Evolutionary conservation across 2,797 vertebrate species (phyloP), one percentile per base, ranked within the genome.

Genomic region (Paramormyrops hopkinsi): DNA sequence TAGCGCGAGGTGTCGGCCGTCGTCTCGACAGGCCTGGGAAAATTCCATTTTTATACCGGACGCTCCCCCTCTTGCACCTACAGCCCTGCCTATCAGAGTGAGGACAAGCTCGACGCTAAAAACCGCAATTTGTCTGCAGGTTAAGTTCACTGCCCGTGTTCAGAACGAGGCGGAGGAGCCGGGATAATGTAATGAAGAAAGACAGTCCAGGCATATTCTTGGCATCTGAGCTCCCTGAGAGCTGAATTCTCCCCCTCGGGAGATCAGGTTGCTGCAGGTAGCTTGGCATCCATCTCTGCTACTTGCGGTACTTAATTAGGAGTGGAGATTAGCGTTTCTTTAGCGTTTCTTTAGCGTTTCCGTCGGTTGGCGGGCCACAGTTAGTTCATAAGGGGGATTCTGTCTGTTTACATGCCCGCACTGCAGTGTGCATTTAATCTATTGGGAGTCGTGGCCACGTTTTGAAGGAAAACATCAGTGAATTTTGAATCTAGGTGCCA

Each of bases 121-220:
- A 79, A 54, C 87, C 29, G 11, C 82, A 44, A 85, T 88, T 88
- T 82, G 46, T 88, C 37, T 44, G 7, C 46, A 76, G 25, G 37
- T 86, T 88, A 53, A n/a, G 3, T 88, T 12, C 29, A 73, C 41
- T 83, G 62, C 51, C 69, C 17, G 3, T 33, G 88, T 85, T 87
- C 22, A 50, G 62, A 84, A 19, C 17, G 76, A 83, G 87, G 76
- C 14, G 6, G 50, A 11, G n/a, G 69, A 6, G 86, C 69, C 5
- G 48, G 48, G 9, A n/a, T 29, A 88, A 37, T 62, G 76, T 88
- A 84, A 90, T 88, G 87, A 48, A 37, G 87, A 86, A 48, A 88
- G 89, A 90, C 89, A 54, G 87, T 11, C 73, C 22, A 46, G 51
- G 56, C 89, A 22, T 69, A 41, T 85, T 88, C 87, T 90, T 90